Evolutionary conservation across 2,113 vertebrate species (phyloP).

Genomic region (Pachycephala philippinensis): DNA sequence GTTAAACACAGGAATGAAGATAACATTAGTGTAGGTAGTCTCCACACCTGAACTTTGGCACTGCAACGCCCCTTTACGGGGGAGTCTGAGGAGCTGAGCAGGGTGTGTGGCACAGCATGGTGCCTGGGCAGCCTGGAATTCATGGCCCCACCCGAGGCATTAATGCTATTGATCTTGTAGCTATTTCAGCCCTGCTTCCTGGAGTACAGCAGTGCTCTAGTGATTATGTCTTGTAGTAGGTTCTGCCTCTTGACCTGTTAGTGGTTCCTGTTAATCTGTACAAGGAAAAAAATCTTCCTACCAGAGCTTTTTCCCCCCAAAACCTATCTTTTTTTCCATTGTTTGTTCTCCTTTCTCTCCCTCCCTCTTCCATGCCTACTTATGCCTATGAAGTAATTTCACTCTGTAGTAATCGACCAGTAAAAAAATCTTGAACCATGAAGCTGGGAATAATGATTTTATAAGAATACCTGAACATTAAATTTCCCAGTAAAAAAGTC

Average conservation of each 20-base stretch:
- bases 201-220: not conserved
- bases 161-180: not conserved
- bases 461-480: not conserved
- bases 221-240: not conserved
- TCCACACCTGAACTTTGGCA: not conserved
- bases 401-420: not conserved
- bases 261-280: not conserved
- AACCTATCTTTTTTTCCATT: not conserved
- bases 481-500: not conserved
- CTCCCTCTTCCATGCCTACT: not conserved
- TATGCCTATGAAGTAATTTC: not conserved
- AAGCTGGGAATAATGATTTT: not conserved
- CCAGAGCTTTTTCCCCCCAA: not conserved
- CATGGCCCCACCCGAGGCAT: not conserved
- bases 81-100: not conserved
- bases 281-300: not conserved
- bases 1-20: not conserved
- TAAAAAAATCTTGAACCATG: not conserved
- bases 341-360: not conserved
- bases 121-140: not conserved
- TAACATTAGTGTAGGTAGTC: not conserved
- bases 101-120: not conserved
- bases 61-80: not conserved
- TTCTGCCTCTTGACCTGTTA: not conserved
- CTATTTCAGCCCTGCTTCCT: not conserved